Evolutionary conservation across 2,113 vertebrate species (phyloP), one percentile per base, ranked within the genome.

Genomic region (Prolemur simus): DNA sequence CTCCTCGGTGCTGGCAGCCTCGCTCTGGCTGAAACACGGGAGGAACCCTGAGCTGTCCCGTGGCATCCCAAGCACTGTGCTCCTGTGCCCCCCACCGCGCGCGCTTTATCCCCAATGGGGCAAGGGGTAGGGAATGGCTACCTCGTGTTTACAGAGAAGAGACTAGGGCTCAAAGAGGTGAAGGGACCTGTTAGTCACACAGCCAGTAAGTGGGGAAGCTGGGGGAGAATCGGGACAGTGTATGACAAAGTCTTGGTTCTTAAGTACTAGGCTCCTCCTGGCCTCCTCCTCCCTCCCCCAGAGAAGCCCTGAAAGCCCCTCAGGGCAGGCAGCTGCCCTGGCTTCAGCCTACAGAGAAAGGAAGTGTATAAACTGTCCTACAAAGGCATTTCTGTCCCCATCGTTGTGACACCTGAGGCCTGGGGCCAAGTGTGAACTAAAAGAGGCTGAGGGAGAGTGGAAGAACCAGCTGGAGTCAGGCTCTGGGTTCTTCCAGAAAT

Each of bases 51-150:
- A 73, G 78, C 8, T 69, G 29, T 88, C 47, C 39, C 1, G 12
- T n/a, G 47, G 23, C 54, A n/a, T 11, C 1, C 18, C 63, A 37
- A 58, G 27, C 3, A 32, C 21, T 21, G 32, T 39, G 27, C n/a
- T 91, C 18, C 0, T 29, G 29, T 45, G 25, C 32, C 87, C 18
- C 0, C 1, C 18, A 66, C 1, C 0, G 0, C 42, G 49, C 32
- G 20, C 7, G 4, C 60, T 80, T 66, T 21, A 77, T 89, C 25
- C 17, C 1, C 5, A 90, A 54, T 6, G 21, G 71, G 13, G 34
- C 17, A 21, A 37, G 23, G 89, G 37, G 27, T 8, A 3, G 14
- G 5, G 17, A 18, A 54, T 64, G 27, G 27, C 6, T n/a, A 12
- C 32, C 29, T 91, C 27, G n/a, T 71, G 58, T 21, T 64, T 23